phyloP scores from a whole-genome alignment of 2,113 vertebrate species.

The Arothron firmamentum region DNA sequence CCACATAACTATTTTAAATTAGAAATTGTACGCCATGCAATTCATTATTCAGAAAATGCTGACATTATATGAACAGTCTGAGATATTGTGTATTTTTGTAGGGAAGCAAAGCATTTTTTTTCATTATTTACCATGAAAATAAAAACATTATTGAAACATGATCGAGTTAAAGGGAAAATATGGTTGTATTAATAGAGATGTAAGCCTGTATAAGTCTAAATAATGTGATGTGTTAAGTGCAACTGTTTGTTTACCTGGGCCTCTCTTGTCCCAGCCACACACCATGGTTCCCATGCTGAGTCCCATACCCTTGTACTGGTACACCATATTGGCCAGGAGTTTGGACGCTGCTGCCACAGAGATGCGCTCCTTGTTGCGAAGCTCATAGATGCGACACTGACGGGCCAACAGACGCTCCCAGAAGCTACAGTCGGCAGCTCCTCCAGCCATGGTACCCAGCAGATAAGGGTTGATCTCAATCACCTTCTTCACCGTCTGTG shows the following conservation, averaged over 20 bases:
- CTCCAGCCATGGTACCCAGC: conserved; percentile 91
- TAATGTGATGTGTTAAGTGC: background rate
- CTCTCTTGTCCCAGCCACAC: conserved; percentile 93
- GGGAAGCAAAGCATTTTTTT: too few relatives aligned
- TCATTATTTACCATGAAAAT: too few relatives aligned
- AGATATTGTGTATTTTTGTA: too few relatives aligned
- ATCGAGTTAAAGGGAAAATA: too few relatives aligned
- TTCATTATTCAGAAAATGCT: too few relatives aligned
- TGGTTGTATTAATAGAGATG: too few relatives aligned
- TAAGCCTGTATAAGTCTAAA: background rate
- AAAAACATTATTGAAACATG: too few relatives aligned
- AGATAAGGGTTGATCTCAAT: conserved; percentile 91
- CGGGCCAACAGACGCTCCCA: conserved; percentile 89
- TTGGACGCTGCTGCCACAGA: conserved; percentile 91
- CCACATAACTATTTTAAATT: too few relatives aligned
- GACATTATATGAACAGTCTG: too few relatives aligned
- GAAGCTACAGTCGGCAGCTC: conserved; percentile 89
- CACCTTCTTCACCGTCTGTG: conserved; percentile 90
- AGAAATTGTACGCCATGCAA: too few relatives aligned
- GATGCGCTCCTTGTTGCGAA: conserved; percentile 91
- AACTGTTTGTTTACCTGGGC: conserved; percentile 77
- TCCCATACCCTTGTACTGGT: conserved; percentile 93
- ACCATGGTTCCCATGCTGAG: conserved; percentile 96
- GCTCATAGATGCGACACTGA: conserved; percentile 89
- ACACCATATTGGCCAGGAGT: conserved; percentile 94